Evolutionary conservation across 1,140 invertebrate genomes (phyloP), one percentile per base, ranked within the genome.

Genomic region (Radopholus similis): DNA sequence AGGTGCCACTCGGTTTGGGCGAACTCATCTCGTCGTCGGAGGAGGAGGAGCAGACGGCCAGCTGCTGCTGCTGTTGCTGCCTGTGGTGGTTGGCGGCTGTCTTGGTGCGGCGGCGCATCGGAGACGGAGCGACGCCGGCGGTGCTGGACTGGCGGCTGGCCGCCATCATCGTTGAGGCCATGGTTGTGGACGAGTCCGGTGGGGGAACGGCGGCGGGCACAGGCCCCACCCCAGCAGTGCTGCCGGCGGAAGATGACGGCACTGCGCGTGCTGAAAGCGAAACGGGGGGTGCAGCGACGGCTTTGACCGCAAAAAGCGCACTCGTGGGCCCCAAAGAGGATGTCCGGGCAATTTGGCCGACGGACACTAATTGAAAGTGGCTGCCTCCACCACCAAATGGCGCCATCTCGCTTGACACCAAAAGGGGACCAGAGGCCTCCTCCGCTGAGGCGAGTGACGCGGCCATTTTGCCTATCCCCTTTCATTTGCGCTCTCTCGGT

Each of bases 21-120:
- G 59, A 47, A 28, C 59, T 62, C 2, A 62, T 11, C n/a, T 73
- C 76, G 30, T 73, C 72, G 21, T 73, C 72, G 21, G 74, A 77
- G 4, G 72, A 72, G 4, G 70, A 73, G 21, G 75, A 55, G n/a
- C 59, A 62, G 49, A 32, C 35, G 21, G 59, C 26, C 26, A 23
- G 40, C 18, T 30, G 26, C 32, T 62, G 58, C n/a, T 51, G 58
- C 34, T 53, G 49, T 2, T 51, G 51, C 35, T 54, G 51, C 35
- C 51, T 54, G 35, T 54, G 30, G n/a, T n/a, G n/a, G 18, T 54
- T 4, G n/a, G 23, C 47, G 21, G 47, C 47, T 51, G 47, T 28
- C 47, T 51, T 62, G 40, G 26, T 32, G 21, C 34, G 40, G 21
- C 59, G 59, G 4, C 59, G 59, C 28, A 34, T 62, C 49, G 49